These are phyloP conservation scores for Tachypleus tridentatus DNA, from an alignment of 1,140 invertebrate genomes.

Conservation along the genomic window DNA sequence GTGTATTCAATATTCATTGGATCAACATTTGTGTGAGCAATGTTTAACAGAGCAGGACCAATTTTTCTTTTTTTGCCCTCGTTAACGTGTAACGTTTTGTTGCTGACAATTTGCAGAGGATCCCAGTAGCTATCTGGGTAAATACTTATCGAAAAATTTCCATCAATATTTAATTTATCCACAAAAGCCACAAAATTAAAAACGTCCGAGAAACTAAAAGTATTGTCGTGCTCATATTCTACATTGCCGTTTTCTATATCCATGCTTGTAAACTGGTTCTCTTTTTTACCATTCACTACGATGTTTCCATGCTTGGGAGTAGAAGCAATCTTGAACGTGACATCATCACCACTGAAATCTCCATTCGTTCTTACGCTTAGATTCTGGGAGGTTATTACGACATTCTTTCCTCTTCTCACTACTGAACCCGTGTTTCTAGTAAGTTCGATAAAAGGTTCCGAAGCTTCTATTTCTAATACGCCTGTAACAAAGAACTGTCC, in stretches of 20 bases:
- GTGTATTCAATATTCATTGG: conserved; percentile 65
- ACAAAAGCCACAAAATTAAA: no score
- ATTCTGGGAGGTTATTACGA: conserved; percentile 30
- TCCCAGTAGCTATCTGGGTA: no score
- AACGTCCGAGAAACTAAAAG: no score
- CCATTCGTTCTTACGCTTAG: conserved; percentile 56
- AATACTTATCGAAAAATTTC: no score
- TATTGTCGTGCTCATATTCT: conserved; percentile 23
- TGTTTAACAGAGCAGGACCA: conserved; percentile 55
- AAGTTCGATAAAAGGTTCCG: conserved; percentile 37
- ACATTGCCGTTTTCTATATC: conserved; percentile 32
- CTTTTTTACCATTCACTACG: conserved; percentile 20
- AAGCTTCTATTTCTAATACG: conserved; percentile 37
- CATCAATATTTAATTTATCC: no score
- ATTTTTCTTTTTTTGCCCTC: conserved; percentile 70
- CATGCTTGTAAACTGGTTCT: conserved; percentile 28
- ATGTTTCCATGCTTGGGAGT: conserved; percentile 34
- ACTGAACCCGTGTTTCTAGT: conserved; percentile 36
- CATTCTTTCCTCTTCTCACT: conserved; percentile 30
- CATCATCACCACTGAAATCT: conserved; percentile 34
- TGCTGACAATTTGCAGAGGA: no score
- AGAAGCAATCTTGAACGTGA: conserved; percentile 34
- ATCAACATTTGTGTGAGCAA: conserved; percentile 69
- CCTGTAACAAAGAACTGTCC: conserved; percentile 36
- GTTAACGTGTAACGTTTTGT: conserved; percentile 48